Evolutionary conservation across 2,888 invertebrate genomes (phyloP).

Genomic region (Hypomecis punctinalis): DNA sequence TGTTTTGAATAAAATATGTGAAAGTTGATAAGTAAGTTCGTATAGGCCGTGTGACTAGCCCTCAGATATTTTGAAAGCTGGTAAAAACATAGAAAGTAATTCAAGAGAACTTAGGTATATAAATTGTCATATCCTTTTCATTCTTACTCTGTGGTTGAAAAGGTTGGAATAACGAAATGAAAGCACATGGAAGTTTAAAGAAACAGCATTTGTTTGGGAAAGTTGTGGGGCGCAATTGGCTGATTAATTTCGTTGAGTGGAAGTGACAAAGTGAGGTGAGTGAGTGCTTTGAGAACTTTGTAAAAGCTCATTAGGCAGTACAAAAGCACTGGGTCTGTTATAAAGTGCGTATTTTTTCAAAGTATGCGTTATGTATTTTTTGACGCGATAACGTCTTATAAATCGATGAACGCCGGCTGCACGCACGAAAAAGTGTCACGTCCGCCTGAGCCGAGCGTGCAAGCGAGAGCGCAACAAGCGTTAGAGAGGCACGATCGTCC

Average conservation of each 20-base stretch:
- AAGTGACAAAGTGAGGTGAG: conserved; percentile 25
- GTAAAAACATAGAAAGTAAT: too few species aligned
- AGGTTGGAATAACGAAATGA: conserved; percentile 66
- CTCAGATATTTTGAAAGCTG: too few species aligned
- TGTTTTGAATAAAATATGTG: too few species aligned
- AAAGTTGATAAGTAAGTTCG: too few species aligned
- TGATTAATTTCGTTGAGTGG: conserved; percentile 46
- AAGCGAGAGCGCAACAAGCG: too few species aligned
- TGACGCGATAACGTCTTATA: background rate
- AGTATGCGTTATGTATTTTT: background rate
- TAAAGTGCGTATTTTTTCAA: background rate
- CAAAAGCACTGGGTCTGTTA: background rate
- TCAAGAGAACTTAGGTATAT: background rate
- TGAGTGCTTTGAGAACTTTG: conserved; percentile 17
- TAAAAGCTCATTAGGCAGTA: conserved; percentile 9
- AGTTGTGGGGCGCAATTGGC: conserved; percentile 43
- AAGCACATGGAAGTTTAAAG: conserved; percentile 62
- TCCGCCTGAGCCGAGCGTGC: too few species aligned
- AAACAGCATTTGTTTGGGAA: conserved; percentile 62
- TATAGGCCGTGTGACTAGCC: too few species aligned
- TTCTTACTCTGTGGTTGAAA: conserved; percentile 24
- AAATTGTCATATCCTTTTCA: background rate
- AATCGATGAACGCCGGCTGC: too few species aligned
- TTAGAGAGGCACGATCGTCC: too few species aligned
- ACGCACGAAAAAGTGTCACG: too few species aligned